phyloP scores from a whole-genome alignment of 2,888 invertebrate species.

The Theodoxus fluviatilis region DNA sequence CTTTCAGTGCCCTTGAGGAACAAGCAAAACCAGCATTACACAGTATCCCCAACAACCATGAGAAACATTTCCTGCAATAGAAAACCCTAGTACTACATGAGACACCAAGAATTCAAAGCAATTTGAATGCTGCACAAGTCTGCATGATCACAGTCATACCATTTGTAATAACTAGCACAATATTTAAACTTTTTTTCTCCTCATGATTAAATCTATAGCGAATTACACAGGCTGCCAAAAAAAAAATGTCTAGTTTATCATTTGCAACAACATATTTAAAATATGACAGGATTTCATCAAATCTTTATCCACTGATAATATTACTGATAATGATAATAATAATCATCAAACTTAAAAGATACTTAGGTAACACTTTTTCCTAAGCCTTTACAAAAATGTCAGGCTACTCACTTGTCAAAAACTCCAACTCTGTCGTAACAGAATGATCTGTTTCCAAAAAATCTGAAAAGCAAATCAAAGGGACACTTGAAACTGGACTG shows the following conservation, averaged over 20 bases:
- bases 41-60: not conserved
- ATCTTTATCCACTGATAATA: too few relatives aligned
- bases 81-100: too few relatives aligned
- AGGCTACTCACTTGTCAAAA: constrained; percentile 64
- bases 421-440: constrained; percentile 66
- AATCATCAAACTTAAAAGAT: not conserved
- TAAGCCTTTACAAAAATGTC: not conserved
- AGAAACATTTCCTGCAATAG: not conserved
- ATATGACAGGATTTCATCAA: too few relatives aligned
- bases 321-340: not conserved
- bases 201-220: too few relatives aligned
- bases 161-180: too few relatives aligned
- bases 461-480: constrained; percentile 53
- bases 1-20: constrained; percentile 66
- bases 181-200: too few relatives aligned
- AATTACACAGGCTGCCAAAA: too few relatives aligned
- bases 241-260: too few relatives aligned
- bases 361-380: not conserved
- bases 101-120: too few relatives aligned
- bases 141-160: too few relatives aligned
- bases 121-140: too few relatives aligned
- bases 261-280: too few relatives aligned
- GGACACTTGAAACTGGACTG: not conserved
- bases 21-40: not conserved
- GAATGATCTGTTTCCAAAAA: constrained; percentile 68